Conservation (phyloP, 2,888 invertebrate genomes). For the Phymatocera aterrima region DNA sequence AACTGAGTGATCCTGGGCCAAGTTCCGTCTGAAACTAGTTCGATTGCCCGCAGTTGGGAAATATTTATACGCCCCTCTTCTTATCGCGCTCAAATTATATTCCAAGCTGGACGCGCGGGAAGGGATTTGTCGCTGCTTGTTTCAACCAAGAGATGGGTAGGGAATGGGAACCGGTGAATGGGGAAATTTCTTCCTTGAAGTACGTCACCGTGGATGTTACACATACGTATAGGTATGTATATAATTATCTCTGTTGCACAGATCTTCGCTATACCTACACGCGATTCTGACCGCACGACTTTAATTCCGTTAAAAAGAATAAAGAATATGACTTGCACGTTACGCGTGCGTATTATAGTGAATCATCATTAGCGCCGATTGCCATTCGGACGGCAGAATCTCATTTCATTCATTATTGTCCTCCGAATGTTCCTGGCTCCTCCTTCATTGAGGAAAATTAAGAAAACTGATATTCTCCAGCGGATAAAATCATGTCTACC, state of each 20-base stretch:
- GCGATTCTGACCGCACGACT: conserved; percentile 22
- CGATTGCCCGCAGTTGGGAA: not conserved
- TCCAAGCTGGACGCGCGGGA: not conserved
- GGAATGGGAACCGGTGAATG: too few relatives aligned
- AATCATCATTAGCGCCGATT: too few relatives aligned
- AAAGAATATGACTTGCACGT: too few relatives aligned
- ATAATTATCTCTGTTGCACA: not conserved
- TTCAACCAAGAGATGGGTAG: not conserved
- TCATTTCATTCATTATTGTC: too few relatives aligned
- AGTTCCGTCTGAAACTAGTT: conserved; percentile 18
- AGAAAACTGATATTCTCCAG: too few relatives aligned
- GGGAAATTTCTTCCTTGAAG: conserved; percentile 14
- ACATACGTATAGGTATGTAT: not conserved
- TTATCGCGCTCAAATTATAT: not conserved
- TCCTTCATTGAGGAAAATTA: too few relatives aligned
- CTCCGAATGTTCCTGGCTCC: too few relatives aligned
- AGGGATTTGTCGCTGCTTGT: not conserved
- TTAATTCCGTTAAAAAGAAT: not conserved
- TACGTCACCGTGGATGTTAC: not conserved
- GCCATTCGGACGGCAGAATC: too few relatives aligned
- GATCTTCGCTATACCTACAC: not conserved
- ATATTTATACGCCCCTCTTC: conserved; percentile 40
- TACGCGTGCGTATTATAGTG: too few relatives aligned
- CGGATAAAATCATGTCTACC: too few relatives aligned
- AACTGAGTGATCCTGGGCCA: not conserved